phyloP scores from a whole-genome alignment of 2,113 vertebrate species.

The Nanorana parkeri region DNA sequence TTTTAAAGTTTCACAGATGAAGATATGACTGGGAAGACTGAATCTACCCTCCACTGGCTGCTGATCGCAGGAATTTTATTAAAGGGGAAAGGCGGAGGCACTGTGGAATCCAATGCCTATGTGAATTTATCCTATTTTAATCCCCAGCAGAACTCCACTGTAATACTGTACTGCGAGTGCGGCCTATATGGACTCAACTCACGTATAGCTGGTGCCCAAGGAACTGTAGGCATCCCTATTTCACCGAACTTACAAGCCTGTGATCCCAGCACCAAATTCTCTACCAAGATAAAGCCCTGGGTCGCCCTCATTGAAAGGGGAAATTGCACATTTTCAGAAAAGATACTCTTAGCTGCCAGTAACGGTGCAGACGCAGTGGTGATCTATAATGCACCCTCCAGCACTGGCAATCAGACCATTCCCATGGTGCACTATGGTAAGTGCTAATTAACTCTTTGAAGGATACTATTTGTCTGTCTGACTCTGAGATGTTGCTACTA shows the following conservation, averaged over 20 bases:
- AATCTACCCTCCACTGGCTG: conserved; percentile 24
- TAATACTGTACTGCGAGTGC: conserved; percentile 63
- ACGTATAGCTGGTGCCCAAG: conserved; percentile 60
- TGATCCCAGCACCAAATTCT: conserved; percentile 64
- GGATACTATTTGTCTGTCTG: conserved; percentile 26
- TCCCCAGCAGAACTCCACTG: conserved; percentile 60
- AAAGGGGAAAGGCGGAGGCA: neutral
- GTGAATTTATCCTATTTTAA: conserved; percentile 67
- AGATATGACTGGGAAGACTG: conserved; percentile 64
- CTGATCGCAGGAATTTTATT: conserved; percentile 55
- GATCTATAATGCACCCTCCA: conserved; percentile 75
- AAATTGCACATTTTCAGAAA: conserved; percentile 84
- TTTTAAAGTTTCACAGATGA: conserved; percentile 54
- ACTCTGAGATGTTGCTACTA: neutral
- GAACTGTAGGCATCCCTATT: conserved; percentile 68
- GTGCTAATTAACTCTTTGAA: conserved; percentile 55
- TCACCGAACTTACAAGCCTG: conserved; percentile 68
- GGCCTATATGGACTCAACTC: conserved; percentile 73
- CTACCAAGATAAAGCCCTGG: conserved; percentile 65
- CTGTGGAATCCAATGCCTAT: conserved; percentile 60
- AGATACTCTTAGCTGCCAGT: conserved; percentile 75
- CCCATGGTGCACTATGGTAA: conserved; percentile 79
- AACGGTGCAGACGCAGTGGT: conserved; percentile 81
- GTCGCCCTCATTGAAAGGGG: conserved; percentile 88
- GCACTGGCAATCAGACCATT: conserved; percentile 70